phyloP scores from a whole-genome alignment of 2,113 vertebrate species.

The Tricholaema leucomelas region DNA sequence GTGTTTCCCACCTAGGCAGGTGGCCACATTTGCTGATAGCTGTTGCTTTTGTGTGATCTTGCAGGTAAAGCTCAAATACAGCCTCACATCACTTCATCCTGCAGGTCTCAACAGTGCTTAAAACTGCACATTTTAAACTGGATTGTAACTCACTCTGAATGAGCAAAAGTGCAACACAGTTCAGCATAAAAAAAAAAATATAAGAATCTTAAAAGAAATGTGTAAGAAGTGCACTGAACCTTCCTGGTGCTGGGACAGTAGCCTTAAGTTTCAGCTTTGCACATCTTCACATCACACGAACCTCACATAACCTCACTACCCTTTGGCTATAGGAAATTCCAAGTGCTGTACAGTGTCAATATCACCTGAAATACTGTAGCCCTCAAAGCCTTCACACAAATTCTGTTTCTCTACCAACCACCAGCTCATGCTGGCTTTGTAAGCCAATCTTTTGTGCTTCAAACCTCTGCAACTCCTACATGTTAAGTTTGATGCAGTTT shows the following conservation, averaged over 20 bases:
- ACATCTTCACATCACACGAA: neutral
- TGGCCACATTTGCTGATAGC: too few relatives aligned
- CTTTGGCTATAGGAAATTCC: neutral
- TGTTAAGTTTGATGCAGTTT: neutral
- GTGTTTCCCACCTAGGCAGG: too few relatives aligned
- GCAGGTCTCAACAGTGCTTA: too few relatives aligned
- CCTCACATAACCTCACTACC: neutral
- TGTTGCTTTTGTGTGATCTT: too few relatives aligned
- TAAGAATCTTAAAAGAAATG: neutral
- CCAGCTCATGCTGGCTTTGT: fast-evolving
- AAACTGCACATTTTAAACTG: neutral
- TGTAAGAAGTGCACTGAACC: neutral
- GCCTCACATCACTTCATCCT: too few relatives aligned
- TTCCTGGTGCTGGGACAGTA: neutral
- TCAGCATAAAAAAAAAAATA: neutral
- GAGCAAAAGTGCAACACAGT: neutral
- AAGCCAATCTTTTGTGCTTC: neutral
- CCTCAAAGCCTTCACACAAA: neutral
- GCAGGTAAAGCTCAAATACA: too few relatives aligned
- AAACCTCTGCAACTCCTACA: neutral
- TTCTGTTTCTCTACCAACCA: neutral
- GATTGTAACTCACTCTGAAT: neutral
- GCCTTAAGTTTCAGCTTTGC: neutral
- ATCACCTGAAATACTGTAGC: neutral
- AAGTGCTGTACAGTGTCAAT: neutral